A percentile compares a stretch with the other conserved stretches of the same genome.
Evolutionary conservation across 2,113 vertebrate genomes (phyloP).

Genomic region (Urocolius indicus): DNA sequence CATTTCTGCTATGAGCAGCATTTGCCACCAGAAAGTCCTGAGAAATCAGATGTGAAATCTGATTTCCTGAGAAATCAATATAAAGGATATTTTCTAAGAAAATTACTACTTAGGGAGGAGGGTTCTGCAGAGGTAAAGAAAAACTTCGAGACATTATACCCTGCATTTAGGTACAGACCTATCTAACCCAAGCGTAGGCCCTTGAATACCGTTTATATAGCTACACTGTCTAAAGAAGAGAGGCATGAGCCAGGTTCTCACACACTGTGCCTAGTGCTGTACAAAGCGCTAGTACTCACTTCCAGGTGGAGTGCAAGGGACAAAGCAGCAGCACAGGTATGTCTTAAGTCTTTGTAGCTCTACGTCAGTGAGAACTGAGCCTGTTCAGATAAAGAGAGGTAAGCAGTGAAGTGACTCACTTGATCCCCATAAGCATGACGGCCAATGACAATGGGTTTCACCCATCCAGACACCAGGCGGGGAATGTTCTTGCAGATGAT

Average conservation of each 20-base stretch:
- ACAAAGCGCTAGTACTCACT: background rate
- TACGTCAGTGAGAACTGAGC: background rate
- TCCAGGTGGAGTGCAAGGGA: background rate
- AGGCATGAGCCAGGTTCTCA: background rate
- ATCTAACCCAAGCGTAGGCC: background rate
- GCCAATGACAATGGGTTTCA: slow-evolving; percentile 96
- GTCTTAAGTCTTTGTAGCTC: background rate
- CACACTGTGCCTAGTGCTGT: background rate
- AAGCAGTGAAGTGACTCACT: slow-evolving; percentile 75
- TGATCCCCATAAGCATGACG: slow-evolving; percentile 97
- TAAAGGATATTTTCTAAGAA: background rate
- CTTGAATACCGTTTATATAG: background rate
- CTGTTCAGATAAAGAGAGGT: background rate
- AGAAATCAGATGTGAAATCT: too few species aligned
- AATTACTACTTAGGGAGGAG: background rate
- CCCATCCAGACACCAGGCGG: slow-evolving; percentile 92
- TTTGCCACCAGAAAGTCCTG: background rate
- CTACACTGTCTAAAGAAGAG: background rate
- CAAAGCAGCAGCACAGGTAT: background rate
- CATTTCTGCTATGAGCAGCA: background rate
- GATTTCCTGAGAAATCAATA: too few species aligned
- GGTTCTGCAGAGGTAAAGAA: background rate
- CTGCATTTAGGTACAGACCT: background rate
- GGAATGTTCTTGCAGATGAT: slow-evolving; percentile 98
- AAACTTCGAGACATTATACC: background rate